These are phyloP conservation scores for Tromatobia lineatoria DNA, from an alignment of 2,888 invertebrate genomes.

Conservation along the genomic window DNA sequence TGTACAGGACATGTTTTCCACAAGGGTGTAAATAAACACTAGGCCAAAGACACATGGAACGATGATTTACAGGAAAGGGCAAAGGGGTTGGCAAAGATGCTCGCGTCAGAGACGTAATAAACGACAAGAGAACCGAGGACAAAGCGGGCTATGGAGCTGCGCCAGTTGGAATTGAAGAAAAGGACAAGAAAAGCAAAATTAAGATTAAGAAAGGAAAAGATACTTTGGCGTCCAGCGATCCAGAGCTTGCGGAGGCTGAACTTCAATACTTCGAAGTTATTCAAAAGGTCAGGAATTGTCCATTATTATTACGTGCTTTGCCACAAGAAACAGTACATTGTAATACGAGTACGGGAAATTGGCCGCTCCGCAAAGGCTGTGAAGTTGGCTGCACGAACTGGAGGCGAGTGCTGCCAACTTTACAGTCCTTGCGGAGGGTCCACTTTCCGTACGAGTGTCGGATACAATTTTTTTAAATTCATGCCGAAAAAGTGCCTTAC, in stretches of 20 bases:
- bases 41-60: constrained; percentile 7
- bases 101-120: constrained; percentile 40
- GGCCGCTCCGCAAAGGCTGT: no score
- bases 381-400: no score
- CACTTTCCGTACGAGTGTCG: no score
- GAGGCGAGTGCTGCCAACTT: no score
- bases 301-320: constrained; percentile 6
- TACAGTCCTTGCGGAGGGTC: no score
- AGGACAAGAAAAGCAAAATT: constrained; percentile 62
- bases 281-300: constrained; percentile 71
- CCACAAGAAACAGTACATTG: no score
- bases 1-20: background rate
- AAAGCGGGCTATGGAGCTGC: background rate
- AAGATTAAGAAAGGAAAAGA: constrained; percentile 63
- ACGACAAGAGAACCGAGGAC: constrained; percentile 55
- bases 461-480: no score
- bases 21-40: constrained; percentile 9
- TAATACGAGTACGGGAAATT: no score
- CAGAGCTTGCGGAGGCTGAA: constrained; percentile 77
- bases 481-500: no score
- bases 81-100: constrained; percentile 39
- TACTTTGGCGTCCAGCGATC: constrained; percentile 63
- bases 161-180: constrained; percentile 48
- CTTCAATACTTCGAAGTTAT: constrained; percentile 77
- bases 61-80: constrained; percentile 59